These are phyloP conservation scores for Calliphora vicina DNA, from an alignment of 1,140 invertebrate species.

Conservation along the genomic window DNA sequence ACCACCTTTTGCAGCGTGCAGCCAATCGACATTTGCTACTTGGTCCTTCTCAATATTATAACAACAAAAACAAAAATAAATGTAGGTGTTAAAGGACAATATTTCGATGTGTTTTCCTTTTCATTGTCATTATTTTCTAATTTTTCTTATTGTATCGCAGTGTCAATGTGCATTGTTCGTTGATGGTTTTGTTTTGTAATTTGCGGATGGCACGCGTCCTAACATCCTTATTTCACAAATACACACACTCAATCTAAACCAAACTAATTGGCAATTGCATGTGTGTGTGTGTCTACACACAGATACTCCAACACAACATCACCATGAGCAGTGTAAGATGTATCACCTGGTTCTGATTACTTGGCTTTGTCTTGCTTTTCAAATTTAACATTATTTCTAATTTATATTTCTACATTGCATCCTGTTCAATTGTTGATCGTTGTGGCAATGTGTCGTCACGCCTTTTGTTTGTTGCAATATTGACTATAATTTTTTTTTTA, in stretches of 20 bases:
- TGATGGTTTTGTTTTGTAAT: slow-evolving; percentile 31
- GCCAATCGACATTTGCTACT: background rate
- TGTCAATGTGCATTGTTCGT: background rate
- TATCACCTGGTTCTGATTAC: slow-evolving; percentile 35
- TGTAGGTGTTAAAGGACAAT: slow-evolving; percentile 30
- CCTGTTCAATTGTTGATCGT: background rate
- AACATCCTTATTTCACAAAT: slow-evolving; percentile 17
- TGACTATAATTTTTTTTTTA: too few relatives aligned
- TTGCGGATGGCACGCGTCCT: slow-evolving; percentile 36
- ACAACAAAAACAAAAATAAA: too few relatives aligned
- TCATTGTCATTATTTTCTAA: background rate
- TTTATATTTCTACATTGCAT: slow-evolving; percentile 1
- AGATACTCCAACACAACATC: background rate
- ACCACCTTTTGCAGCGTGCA: slow-evolving; percentile 8
- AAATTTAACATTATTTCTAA: background rate
- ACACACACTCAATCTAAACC: background rate
- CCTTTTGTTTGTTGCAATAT: background rate
- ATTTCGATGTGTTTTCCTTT: background rate
- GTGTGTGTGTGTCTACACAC: background rate
- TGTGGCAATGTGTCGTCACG: slow-evolving; percentile 22
- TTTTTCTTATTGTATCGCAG: background rate
- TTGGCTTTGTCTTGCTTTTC: background rate
- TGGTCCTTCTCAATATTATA: background rate
- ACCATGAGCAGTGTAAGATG: background rate
- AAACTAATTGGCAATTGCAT: slow-evolving; percentile 28